phyloP scores from a whole-genome alignment of 2,888 invertebrate species.

The Polydrusus tereticollis region DNA sequence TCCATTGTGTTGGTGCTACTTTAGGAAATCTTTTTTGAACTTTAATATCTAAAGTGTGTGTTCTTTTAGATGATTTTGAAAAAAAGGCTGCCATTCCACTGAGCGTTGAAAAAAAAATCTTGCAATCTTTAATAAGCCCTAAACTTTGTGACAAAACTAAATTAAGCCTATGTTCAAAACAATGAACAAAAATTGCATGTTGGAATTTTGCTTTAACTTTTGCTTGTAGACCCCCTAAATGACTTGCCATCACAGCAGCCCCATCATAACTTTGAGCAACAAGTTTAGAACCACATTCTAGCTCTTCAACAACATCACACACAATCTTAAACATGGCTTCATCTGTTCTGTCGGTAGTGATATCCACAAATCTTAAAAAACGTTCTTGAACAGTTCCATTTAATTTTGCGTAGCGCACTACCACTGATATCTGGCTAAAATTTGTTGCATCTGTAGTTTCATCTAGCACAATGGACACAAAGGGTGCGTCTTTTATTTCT shows the following conservation, averaged over 20 bases:
- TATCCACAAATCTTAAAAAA: slow-evolving; percentile 24
- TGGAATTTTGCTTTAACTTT: slow-evolving; percentile 53
- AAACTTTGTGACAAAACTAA: slow-evolving; percentile 52
- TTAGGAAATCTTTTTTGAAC: slow-evolving; percentile 43
- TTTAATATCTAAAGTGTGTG: slow-evolving; percentile 31
- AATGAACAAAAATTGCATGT: slow-evolving; percentile 51
- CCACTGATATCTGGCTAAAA: slow-evolving; percentile 53
- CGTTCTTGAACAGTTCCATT: slow-evolving; percentile 38
- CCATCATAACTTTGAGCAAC: slow-evolving; percentile 60
- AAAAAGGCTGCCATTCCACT: slow-evolving; percentile 53
- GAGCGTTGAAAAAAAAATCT: slow-evolving; percentile 55
- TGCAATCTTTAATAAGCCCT: slow-evolving; percentile 34
- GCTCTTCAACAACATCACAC: slow-evolving; percentile 49
- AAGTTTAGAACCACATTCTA: slow-evolving; percentile 53
- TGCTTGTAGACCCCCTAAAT: slow-evolving; percentile 55
- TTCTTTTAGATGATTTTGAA: slow-evolving; percentile 52
- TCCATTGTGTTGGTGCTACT: slow-evolving; percentile 48
- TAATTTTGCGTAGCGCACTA: slow-evolving; percentile 31
- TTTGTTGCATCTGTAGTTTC: slow-evolving; percentile 55
- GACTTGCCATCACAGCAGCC: slow-evolving; percentile 55
- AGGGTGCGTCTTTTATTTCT: slow-evolving; percentile 50
- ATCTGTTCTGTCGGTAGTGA: slow-evolving; percentile 47
- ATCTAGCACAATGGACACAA: slow-evolving; percentile 53
- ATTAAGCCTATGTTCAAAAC: slow-evolving; percentile 46
- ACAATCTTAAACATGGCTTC: slow-evolving; percentile 51